Conservation (phyloP, 2,888 invertebrate species). For the Arctia plantaginis region DNA sequence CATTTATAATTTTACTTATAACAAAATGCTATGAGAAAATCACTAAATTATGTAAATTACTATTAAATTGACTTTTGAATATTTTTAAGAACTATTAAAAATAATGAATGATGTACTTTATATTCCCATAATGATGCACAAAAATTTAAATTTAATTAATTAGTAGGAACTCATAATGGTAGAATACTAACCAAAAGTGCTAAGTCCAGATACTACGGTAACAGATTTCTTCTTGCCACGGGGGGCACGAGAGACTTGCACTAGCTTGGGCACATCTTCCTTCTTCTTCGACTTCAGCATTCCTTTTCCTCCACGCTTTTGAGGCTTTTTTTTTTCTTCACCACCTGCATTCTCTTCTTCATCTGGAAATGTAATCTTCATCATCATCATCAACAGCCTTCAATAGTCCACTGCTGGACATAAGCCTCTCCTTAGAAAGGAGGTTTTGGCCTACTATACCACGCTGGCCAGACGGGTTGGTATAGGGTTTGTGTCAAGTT, state of each 20-base stretch:
- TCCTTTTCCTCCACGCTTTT: constrained; percentile 98
- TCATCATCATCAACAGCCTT: too few species aligned
- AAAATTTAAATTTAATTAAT: background rate
- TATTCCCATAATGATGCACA: background rate
- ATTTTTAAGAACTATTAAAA: background rate
- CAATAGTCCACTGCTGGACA: too few species aligned
- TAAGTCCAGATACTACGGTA: constrained; percentile 98
- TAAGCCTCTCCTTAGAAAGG: too few species aligned
- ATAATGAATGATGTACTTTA: background rate
- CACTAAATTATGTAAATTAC: too few species aligned
- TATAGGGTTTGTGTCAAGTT: too few species aligned
- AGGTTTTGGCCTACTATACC: too few species aligned
- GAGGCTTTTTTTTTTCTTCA: constrained; percentile 97
- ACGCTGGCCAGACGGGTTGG: too few species aligned
- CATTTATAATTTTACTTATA: too few species aligned
- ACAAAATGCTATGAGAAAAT: too few species aligned
- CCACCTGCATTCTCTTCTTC: constrained; percentile 90
- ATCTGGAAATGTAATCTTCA: constrained; percentile 69
- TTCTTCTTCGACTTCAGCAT: constrained; percentile 98
- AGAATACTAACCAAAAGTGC: constrained; percentile 93
- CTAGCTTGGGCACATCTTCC: constrained; percentile 94
- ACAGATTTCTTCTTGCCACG: constrained; percentile 99
- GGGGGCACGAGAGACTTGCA: constrained; percentile 95
- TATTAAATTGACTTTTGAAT: too few species aligned
- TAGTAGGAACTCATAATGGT: background rate